Evolutionary conservation across 1,140 invertebrate species (phyloP).

Genomic region (Dendroctonus valens): DNA sequence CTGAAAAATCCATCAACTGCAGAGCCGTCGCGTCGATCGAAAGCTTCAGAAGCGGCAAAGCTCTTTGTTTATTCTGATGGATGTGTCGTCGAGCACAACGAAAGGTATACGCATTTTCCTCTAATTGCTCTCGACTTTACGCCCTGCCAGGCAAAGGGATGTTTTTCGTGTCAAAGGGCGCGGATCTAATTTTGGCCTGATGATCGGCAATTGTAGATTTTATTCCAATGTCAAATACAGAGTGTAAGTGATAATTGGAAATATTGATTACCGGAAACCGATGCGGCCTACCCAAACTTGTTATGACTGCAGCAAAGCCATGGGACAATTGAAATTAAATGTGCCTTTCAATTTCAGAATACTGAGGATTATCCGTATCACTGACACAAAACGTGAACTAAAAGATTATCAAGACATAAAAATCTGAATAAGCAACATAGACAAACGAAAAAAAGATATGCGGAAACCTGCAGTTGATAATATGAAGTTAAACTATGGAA

Average conservation of each 20-base stretch:
- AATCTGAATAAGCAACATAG: too few species aligned
- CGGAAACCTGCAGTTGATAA: too few species aligned
- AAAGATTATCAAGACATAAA: too few species aligned
- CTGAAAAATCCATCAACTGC: neutral
- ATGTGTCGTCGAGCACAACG: neutral
- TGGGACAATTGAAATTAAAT: neutral
- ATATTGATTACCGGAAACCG: neutral
- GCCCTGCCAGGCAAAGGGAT: conserved; percentile 3
- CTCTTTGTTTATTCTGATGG: conserved; percentile 6
- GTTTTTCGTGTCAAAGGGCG: conserved; percentile 8
- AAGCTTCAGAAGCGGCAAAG: conserved; percentile 5
- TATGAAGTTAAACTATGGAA: too few species aligned
- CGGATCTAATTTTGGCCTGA: conserved; percentile 3
- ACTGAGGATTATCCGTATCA: too few species aligned
- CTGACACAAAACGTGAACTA: too few species aligned
- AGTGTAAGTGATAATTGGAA: neutral
- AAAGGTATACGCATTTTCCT: conserved; percentile 16
- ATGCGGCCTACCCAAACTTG: neutral
- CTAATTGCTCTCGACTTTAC: conserved; percentile 11
- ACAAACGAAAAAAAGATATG: too few species aligned
- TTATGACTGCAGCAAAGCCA: neutral
- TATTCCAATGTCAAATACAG: neutral
- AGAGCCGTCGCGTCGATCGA: neutral
- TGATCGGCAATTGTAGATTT: neutral
- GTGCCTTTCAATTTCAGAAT: too few species aligned